Evolutionary conservation across 2,797 vertebrate genomes (phyloP), one percentile per base, ranked within the genome.

Genomic region (Phyllotis vaccarum): DNA sequence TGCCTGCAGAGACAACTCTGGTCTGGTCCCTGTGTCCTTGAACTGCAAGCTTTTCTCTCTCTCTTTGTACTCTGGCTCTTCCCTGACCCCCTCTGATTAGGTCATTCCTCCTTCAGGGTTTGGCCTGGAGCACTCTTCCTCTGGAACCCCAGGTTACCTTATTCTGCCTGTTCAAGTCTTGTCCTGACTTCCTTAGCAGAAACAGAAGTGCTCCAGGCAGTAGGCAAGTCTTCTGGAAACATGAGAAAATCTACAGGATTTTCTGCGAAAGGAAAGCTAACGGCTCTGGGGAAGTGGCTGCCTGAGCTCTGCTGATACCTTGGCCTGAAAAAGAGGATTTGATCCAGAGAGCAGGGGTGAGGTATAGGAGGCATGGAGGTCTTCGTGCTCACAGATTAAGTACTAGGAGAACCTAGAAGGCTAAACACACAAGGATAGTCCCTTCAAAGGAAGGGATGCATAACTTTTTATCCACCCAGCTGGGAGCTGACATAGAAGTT

Each of bases 251-350:
- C 6, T 5, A 2, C n/a, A 91, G 85, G 56, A 88, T 87, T 46
- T 54, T 49, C 81, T 64, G 60, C 49, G 43, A 91, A 62, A 96
- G 62, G 52, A 90, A 86, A 74, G 37, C 80, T 54, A 43, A 34
- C 68, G 54, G 21, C 70, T 66, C 56, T 46, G 74, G 19, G 68
- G 46, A 64, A 54, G 37, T 40, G 43, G 49, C 54, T 64, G 34
- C 24, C 66, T 19, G 14, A 85, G 60, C 19, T 74, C 9, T 52
- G 49, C 24, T 70, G 64, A 94, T 81, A 80, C 40, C 12, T 49
- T 46, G 52, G 29, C 34, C 60, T 79, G 58, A 66, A 13, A 66
- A 70, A 54, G 9, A 60, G 81, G 52, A 12, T 62, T 54, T 2
- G 68, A 64, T 49, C 78, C 37, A 22, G 52, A 58, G n/a, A 64